A percentile compares a stretch with the other conserved stretches of the same genome.
phyloP scores from a whole-genome alignment of 2,113 vertebrate genomes.

The Hemichromis elongatus region DNA sequence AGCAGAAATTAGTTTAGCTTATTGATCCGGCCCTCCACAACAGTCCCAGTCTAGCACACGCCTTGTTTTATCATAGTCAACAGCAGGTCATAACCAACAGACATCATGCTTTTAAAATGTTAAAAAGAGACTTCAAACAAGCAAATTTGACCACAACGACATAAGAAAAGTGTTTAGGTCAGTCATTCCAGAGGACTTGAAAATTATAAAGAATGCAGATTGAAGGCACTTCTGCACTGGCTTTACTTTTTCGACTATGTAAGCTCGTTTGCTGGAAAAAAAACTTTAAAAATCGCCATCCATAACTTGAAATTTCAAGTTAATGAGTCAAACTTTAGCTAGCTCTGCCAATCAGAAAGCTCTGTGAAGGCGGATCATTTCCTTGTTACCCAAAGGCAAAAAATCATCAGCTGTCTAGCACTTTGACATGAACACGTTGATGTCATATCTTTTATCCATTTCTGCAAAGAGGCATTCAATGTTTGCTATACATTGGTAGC shows the following conservation, averaged over 20 bases:
- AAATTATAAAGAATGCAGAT: background rate
- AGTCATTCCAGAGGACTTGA: background rate
- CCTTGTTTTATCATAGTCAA: background rate
- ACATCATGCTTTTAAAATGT: background rate
- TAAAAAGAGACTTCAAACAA: background rate
- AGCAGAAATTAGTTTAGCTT: background rate
- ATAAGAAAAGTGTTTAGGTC: background rate
- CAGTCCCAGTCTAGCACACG: background rate
- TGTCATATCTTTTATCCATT: background rate
- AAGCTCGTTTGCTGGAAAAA: background rate
- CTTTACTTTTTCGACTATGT: background rate
- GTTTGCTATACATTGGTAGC: background rate
- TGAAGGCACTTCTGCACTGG: background rate
- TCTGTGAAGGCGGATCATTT: background rate
- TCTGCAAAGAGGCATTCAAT: background rate
- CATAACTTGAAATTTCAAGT: background rate
- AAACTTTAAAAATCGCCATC: background rate
- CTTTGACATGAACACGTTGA: background rate
- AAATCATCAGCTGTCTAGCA: background rate
- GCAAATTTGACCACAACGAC: background rate
- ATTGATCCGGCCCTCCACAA: background rate
- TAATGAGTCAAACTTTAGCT: background rate
- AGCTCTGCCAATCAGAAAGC: background rate
- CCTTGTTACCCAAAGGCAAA: background rate
- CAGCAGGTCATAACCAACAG: background rate